Conservation (phyloP, 2,888 invertebrate species). For the Luffia ferchaultella region DNA sequence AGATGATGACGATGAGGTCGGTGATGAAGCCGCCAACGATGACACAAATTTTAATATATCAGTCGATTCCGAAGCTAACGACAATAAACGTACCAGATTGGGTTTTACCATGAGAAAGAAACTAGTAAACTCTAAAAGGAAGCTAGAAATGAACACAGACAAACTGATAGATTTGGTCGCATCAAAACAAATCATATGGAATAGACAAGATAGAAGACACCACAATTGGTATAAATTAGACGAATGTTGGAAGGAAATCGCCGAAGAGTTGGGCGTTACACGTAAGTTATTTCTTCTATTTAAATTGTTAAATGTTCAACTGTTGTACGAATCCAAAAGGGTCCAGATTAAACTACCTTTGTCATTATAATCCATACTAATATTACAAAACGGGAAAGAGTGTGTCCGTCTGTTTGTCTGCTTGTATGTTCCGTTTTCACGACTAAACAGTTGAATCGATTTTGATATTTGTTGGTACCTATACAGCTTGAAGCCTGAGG, state of each 20-base stretch:
- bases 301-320: no score
- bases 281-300: constrained; percentile 36
- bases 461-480: no score
- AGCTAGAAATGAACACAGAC: constrained; percentile 51
- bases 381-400: no score
- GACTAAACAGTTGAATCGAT: no score
- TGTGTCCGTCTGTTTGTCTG: no score
- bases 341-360: no score
- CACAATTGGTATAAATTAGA: constrained; percentile 59
- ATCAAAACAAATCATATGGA: constrained; percentile 50
- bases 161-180: constrained; percentile 48
- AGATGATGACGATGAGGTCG: constrained; percentile 46
- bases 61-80: background rate
- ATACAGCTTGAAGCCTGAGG: no score
- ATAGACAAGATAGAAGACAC: constrained; percentile 50
- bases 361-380: no score
- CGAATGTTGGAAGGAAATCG: constrained; percentile 56
- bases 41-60: constrained; percentile 20
- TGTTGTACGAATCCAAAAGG: no score
- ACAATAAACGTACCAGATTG: constrained; percentile 23
- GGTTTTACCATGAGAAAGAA: constrained; percentile 56
- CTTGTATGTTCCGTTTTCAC: no score
- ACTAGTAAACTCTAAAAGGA: constrained; percentile 46
- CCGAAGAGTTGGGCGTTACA: constrained; percentile 46
- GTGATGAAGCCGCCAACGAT: constrained; percentile 26